These are phyloP conservation scores for Nycticorax nycticorax DNA, from an alignment of 2,113 vertebrate genomes.

Conservation along the genomic window DNA sequence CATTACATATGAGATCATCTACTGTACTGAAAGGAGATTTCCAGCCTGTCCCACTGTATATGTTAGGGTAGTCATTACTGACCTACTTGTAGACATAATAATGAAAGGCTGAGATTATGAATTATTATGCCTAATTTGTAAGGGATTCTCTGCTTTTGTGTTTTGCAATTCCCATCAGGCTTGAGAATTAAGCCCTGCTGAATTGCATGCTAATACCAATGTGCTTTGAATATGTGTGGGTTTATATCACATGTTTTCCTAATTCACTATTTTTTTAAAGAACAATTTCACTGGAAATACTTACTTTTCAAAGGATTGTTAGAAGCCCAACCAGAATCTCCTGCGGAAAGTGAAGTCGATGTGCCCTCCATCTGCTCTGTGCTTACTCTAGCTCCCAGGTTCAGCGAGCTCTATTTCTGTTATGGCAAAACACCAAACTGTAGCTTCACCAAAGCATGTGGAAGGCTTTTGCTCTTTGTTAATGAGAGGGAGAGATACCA, in stretches of 20 bases:
- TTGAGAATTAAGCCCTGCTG: conserved; percentile 25
- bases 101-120: conserved; percentile 44
- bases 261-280: conserved; percentile 26
- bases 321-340: neutral
- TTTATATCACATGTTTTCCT: conserved; percentile 24
- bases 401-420: neutral
- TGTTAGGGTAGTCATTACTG: conserved; percentile 21
- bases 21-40: neutral
- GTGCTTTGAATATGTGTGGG: conserved; percentile 31
- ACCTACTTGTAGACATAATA: conserved; percentile 51
- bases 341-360: rapidly evolving
- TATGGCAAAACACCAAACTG: neutral
- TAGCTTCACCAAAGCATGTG: neutral
- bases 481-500: neutral
- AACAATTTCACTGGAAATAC: conserved; percentile 27
- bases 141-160: conserved; percentile 58
- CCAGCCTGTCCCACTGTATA: neutral
- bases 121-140: conserved; percentile 63
- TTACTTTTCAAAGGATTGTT: conserved; percentile 13
- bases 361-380: neutral
- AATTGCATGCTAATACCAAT: conserved; percentile 36
- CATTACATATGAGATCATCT: conserved; percentile 10
- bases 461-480: neutral
- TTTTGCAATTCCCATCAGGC: conserved; percentile 41
- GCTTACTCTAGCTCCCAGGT: neutral